Conservation (phyloP, 2,888 invertebrate species). For the Imbricaverruca yamaguchii region DNA sequence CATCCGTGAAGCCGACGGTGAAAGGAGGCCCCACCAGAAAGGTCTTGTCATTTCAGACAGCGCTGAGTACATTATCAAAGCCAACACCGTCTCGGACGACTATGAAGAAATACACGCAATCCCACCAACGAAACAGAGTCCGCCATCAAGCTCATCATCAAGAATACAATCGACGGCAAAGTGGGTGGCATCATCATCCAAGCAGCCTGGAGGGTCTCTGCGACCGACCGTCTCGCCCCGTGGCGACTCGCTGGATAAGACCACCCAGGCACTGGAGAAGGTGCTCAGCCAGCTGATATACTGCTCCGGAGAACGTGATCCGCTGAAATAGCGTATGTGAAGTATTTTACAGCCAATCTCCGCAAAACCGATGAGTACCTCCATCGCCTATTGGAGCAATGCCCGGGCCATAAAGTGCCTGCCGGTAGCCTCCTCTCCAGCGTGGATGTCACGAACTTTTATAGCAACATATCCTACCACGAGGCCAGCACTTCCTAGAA, state of each 20-base stretch:
- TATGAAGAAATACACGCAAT: neutral
- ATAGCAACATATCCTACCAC: neutral
- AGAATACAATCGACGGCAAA: neutral
- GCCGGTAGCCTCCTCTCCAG: neutral
- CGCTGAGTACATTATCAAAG: neutral
- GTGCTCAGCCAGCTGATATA: neutral
- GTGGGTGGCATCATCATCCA: neutral
- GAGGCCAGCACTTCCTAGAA: neutral
- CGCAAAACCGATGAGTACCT: neutral
- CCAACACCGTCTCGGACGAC: neutral
- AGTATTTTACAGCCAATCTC: neutral
- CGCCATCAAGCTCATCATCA: neutral
- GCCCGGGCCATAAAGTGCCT: neutral
- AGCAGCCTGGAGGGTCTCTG: neutral
- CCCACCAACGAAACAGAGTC: neutral
- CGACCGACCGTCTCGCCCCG: neutral
- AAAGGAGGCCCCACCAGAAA: neutral
- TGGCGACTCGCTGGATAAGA: neutral
- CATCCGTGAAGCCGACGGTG: too few species aligned
- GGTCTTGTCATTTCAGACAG: neutral
- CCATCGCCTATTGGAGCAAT: neutral
- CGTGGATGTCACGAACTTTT: neutral
- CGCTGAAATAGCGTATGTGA: too few species aligned
- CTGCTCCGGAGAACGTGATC: too few species aligned
- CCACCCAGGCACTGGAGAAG: neutral